Conservation (phyloP, 2,113 vertebrate species). For the Leiothrix lutea region DNA sequence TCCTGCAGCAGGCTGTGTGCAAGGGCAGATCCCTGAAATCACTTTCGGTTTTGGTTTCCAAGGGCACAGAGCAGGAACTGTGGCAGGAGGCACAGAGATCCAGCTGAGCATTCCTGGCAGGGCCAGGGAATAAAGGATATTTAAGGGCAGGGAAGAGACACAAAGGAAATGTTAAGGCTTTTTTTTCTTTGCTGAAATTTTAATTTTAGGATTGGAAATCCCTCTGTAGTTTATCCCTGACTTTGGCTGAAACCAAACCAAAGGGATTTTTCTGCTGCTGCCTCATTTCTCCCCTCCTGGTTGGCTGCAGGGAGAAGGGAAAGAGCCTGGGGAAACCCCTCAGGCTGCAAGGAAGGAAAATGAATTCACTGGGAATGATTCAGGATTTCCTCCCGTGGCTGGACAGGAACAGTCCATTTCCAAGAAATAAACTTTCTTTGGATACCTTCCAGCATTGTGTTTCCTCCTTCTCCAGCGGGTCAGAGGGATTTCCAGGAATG, state of each 20-base stretch:
- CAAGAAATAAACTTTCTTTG: neutral
- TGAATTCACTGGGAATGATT: neutral
- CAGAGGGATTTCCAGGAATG: neutral
- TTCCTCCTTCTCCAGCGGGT: neutral
- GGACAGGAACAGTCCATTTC: neutral
- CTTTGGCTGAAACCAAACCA: neutral
- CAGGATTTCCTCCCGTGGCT: neutral
- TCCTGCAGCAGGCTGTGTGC: neutral
- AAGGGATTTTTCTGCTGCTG: neutral
- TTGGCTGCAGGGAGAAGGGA: neutral
- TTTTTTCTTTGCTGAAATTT: neutral
- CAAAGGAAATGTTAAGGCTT: neutral
- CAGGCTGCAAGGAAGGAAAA: neutral
- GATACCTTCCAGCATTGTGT: fast-evolving
- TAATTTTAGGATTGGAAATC: neutral
- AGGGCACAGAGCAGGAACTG: neutral
- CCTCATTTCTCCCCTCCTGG: neutral
- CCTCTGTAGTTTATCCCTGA: neutral
- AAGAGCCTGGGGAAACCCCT: neutral
- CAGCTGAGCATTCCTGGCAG: too few relatives aligned
- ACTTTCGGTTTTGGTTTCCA: neutral
- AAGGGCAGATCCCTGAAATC: fast-evolving
- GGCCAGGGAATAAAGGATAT: neutral
- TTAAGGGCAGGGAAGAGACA: neutral
- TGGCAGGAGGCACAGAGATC: too few relatives aligned